phyloP scores from a whole-genome alignment of 2,888 invertebrate genomes.

The Serripes groenlandicus region DNA sequence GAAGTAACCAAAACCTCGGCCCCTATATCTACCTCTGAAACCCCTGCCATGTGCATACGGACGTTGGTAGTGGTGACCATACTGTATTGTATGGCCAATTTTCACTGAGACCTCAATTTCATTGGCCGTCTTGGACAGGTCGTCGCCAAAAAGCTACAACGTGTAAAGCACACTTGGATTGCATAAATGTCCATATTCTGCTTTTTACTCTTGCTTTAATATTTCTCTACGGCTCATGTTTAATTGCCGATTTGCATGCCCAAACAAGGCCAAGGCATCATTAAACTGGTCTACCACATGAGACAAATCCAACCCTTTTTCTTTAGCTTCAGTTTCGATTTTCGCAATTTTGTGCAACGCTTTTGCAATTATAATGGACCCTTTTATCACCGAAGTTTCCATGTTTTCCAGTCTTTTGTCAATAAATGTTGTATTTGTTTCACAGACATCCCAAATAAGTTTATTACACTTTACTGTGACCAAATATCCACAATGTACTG shows the following conservation, averaged over 20 bases:
- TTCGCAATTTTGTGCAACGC: too few relatives aligned
- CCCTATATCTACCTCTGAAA: not conserved
- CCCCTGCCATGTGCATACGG: not conserved
- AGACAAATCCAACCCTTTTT: too few relatives aligned
- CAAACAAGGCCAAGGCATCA: not conserved
- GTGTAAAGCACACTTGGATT: not conserved
- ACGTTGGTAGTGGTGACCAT: slow-evolving; percentile 10
- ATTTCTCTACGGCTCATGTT: slow-evolving; percentile 4
- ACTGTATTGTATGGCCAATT: not conserved
- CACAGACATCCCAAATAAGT: too few relatives aligned
- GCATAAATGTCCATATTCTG: not conserved
- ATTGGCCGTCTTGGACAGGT: too few relatives aligned
- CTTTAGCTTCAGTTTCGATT: too few relatives aligned
- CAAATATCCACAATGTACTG: too few relatives aligned
- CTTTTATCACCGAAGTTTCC: too few relatives aligned
- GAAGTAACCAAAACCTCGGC: not conserved
- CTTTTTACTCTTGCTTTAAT: not conserved
- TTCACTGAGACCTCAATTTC: too few relatives aligned
- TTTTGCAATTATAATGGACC: too few relatives aligned
- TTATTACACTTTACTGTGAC: too few relatives aligned
- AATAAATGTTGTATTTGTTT: too few relatives aligned
- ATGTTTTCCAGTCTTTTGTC: too few relatives aligned
- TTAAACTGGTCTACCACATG: not conserved
- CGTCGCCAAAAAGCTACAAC: slow-evolving; percentile 16
- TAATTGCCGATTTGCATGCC: slow-evolving; percentile 18